Base-by-base conservation (phyloP, 2,113 vertebrate species). In the Excalfactoria chinensis region DNA sequence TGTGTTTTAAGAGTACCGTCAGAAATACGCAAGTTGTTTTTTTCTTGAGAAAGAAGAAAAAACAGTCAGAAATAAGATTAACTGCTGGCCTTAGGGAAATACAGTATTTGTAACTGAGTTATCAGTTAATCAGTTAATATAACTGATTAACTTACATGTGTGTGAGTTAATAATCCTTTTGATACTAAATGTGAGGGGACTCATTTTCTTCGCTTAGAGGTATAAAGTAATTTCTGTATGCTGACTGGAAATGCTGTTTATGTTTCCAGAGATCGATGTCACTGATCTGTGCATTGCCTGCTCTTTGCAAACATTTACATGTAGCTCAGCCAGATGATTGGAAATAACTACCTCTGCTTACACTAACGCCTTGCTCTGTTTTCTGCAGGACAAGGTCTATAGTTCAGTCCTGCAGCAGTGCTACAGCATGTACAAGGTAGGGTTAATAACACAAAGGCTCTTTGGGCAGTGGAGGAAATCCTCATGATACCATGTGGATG, bases 351-450 rank as follows among this genome's bases (percentile, higher is more conserved):
- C 30, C 49, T 84, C 35, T 67, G 64, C 30, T 48, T 20, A 9
- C 68, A 12, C 26, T 95, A 55, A 90, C 23, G 32, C 25, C 58
- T 5, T 86, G 86, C 41, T 91, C 46, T 84, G 10, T 84, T n/a
- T 95, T 79, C 82, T 88, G 46, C 69, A 99, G 99, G 99, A 99
- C 96, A 99, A 99, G n/a, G 99, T 99, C 17, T 99, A 99, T 49
- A 98, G 98, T 23, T 98, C 99, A 2, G 99, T 99, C 35, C 97
- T 99, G 21, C 98, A 98, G 82, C 98, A 99, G 89, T 99, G 99
- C 98, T 99, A 99, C 97, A 98, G 98, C 94, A 99, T 99, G 99
- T 99, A 99, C 97, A 99, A 99, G 98, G 99, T 99, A 96, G 96
- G 97, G 35, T 26, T 43, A 9, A 46, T 11, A 8, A 40, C 40